Conservation (phyloP, 2,888 invertebrate species). For the Cosmia pyralina region DNA sequence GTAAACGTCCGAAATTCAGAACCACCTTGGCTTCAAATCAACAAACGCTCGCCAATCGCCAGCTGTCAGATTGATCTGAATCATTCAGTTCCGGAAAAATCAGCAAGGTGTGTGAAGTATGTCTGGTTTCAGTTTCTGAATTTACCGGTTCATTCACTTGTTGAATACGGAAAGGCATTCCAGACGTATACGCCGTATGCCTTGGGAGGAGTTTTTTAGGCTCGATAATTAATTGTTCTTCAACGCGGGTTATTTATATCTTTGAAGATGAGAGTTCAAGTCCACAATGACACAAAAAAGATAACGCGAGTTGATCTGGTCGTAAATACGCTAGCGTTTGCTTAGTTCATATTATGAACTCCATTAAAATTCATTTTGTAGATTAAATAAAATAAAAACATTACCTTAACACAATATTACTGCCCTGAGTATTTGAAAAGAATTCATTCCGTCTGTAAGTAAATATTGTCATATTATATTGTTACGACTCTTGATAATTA, state of each 20-base stretch:
- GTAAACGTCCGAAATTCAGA: background rate
- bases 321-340: background rate
- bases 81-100: background rate
- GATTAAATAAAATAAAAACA: background rate
- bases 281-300: background rate
- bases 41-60: too few species aligned
- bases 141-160: background rate
- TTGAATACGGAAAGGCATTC: background rate
- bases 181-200: background rate
- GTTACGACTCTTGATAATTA: conserved; percentile 37
- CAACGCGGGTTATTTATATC: background rate
- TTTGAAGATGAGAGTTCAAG: background rate
- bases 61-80: background rate
- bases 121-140: background rate
- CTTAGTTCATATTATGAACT: background rate
- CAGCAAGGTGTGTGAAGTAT: background rate
- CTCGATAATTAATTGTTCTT: background rate
- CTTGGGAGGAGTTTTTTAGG: background rate
- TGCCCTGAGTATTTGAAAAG: conserved; percentile 16
- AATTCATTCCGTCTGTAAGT: conserved; percentile 37
- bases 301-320: background rate
- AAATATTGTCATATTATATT: conserved; percentile 33
- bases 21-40: background rate
- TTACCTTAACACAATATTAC: background rate
- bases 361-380: conserved; percentile 1